These are phyloP conservation scores for Camponotus floridanus DNA, from an alignment of 1,140 invertebrate species.

Conservation along the genomic window DNA sequence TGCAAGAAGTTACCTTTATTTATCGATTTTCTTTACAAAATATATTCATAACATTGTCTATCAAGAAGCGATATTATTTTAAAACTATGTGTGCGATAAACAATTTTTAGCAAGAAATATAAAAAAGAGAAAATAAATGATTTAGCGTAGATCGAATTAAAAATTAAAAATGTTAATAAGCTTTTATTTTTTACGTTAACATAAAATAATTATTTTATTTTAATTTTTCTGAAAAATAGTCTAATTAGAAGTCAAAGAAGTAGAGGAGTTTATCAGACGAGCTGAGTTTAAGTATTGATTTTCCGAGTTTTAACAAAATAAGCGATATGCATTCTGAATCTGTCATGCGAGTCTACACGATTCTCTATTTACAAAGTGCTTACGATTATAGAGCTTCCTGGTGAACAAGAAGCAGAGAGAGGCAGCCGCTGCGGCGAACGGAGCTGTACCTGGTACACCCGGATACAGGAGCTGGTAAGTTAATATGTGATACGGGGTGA, in stretches of 20 bases:
- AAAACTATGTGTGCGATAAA: background rate
- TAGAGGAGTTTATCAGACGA: background rate
- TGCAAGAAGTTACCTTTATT: background rate
- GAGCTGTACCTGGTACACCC: constrained; percentile 89
- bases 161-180: background rate
- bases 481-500: background rate
- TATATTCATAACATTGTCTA: background rate
- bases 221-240: background rate
- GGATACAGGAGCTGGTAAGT: constrained; percentile 93
- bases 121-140: background rate
- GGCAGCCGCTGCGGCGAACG: constrained; percentile 91
- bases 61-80: background rate
- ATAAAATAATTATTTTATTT: background rate
- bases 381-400: constrained; percentile 92
- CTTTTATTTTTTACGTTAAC: background rate
- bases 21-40: background rate
- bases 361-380: constrained; percentile 12
- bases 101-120: background rate
- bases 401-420: constrained; percentile 95
- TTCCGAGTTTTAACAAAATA: background rate
- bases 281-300: background rate
- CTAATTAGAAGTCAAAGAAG: background rate
- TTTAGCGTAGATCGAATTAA: background rate
- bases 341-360: background rate
- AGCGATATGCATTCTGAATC: background rate